Percentiles rank a stretch among this genome's conserved stretches.
These are phyloP conservation scores for Bagarius yarrelli DNA, from an alignment of 2,113 vertebrate genomes.

Conservation along the genomic window DNA sequence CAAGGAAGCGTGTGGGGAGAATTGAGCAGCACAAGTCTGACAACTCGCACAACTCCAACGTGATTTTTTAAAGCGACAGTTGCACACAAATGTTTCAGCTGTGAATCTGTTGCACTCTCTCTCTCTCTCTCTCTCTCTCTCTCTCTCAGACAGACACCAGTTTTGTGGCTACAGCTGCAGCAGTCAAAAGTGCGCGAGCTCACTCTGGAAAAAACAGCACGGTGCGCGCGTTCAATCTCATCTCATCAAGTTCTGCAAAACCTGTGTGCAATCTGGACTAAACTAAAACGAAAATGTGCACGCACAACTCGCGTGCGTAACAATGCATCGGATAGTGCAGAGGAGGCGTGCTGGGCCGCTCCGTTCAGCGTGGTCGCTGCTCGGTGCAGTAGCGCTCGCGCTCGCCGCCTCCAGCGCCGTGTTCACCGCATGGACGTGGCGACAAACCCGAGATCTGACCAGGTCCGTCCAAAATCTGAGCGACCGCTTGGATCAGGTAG, in stretches of 20 bases:
- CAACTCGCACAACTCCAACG: slow-evolving; percentile 19
- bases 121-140: no score
- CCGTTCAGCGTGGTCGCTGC: slow-evolving; percentile 70
- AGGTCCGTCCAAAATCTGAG: slow-evolving; percentile 75
- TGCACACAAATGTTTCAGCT: slow-evolving; percentile 30
- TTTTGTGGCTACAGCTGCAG: background rate
- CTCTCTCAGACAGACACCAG: background rate
- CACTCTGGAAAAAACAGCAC: background rate
- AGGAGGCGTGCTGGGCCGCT: slow-evolving; percentile 70
- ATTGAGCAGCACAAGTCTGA: slow-evolving; percentile 45
- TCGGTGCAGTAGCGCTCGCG: slow-evolving; percentile 72
- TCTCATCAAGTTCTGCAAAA: slow-evolving; percentile 21
- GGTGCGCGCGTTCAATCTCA: background rate
- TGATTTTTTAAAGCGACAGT: slow-evolving; percentile 1
- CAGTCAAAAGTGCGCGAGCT: background rate
- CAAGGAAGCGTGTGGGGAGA: slow-evolving; percentile 57
- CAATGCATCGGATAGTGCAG: slow-evolving; percentile 76
- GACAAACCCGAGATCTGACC: slow-evolving; percentile 75
- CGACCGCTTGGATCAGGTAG: slow-evolving; percentile 74
- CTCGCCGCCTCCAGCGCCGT: slow-evolving; percentile 74
- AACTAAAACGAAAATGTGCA: slow-evolving; percentile 5
- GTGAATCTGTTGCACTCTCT: background rate
- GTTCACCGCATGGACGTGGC: slow-evolving; percentile 77
- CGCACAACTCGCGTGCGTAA: slow-evolving; percentile 60
- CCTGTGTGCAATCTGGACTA: slow-evolving; percentile 31